Percentiles rank a stretch among this genome's conserved stretches.
Conservation (phyloP, 1,140 invertebrate species). For the Atta texana region DNA sequence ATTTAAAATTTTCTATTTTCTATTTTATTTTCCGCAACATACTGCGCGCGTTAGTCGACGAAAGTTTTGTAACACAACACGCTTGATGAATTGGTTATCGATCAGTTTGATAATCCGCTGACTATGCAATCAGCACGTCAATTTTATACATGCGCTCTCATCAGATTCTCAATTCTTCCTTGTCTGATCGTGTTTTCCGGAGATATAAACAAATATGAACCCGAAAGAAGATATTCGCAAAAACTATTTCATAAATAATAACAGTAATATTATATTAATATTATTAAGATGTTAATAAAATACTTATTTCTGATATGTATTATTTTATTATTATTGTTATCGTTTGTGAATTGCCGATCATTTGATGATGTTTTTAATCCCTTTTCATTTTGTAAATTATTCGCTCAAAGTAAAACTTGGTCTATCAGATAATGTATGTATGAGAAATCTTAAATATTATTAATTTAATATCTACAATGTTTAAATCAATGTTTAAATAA, state of each 20-base stretch:
- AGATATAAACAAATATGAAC: slow-evolving; percentile 32
- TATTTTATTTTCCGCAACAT: neutral
- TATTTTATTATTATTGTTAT: too few relatives aligned
- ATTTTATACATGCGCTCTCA: slow-evolving; percentile 36
- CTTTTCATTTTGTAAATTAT: too few relatives aligned
- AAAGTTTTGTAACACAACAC: slow-evolving; percentile 18
- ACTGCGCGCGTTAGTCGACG: neutral
- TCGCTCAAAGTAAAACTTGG: too few relatives aligned
- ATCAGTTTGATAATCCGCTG: slow-evolving; percentile 47
- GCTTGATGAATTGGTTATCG: slow-evolving; percentile 57
- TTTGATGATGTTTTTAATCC: too few relatives aligned
- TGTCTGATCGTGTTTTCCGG: neutral
- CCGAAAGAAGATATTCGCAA: neutral
- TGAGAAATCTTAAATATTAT: too few relatives aligned
- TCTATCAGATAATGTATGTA: too few relatives aligned
- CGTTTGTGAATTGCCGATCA: too few relatives aligned
- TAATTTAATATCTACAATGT: too few relatives aligned
- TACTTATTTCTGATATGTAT: neutral
- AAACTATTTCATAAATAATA: neutral
- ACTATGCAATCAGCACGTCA: slow-evolving; percentile 54
- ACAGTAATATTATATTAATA: neutral
- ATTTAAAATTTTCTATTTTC: neutral
- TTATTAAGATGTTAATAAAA: neutral
- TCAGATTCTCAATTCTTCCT: slow-evolving; percentile 18
- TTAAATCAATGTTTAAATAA: too few relatives aligned